phyloP scores from a whole-genome alignment of 2,797 vertebrate species.

The Enteromius treurensis region DNA sequence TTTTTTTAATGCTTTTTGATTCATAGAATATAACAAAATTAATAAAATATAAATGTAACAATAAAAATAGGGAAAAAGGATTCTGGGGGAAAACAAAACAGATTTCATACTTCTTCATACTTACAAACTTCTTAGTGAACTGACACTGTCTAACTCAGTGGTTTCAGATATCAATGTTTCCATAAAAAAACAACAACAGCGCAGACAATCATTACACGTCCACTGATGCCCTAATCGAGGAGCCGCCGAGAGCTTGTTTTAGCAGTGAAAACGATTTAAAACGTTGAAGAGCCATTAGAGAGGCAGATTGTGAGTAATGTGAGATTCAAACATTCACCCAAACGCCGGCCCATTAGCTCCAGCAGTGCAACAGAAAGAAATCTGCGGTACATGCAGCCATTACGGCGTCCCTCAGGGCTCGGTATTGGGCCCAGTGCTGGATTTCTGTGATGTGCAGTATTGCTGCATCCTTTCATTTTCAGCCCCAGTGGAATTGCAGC shows the following conservation, averaged over 20 bases:
- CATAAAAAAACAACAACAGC: constrained; percentile 3
- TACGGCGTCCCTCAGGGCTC: constrained; percentile 38
- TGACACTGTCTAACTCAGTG: background rate
- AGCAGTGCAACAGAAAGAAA: constrained; percentile 12
- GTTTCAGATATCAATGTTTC: constrained; percentile 34
- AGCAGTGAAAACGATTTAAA: constrained; percentile 36
- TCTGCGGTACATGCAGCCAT: constrained; percentile 34
- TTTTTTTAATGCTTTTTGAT: too few relatives aligned
- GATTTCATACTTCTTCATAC: background rate
- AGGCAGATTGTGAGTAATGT: constrained; percentile 54
- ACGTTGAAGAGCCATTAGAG: constrained; percentile 57
- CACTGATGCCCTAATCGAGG: constrained; percentile 25
- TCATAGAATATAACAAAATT: too few relatives aligned
- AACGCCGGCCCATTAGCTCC: constrained; percentile 53
- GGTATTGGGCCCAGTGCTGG: constrained; percentile 29
- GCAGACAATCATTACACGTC: constrained; percentile 25
- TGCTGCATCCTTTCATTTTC: constrained; percentile 41
- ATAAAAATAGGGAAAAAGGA: too few relatives aligned
- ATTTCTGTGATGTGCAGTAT: constrained; percentile 30
- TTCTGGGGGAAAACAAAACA: background rate
- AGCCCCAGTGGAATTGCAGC: constrained; percentile 33
- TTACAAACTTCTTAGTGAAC: background rate
- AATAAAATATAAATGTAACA: too few relatives aligned
- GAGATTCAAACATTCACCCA: constrained; percentile 45
- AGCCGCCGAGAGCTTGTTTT: constrained; percentile 36